phyloP scores from a whole-genome alignment of 2,113 vertebrate species.

The Epinephelus moara region DNA sequence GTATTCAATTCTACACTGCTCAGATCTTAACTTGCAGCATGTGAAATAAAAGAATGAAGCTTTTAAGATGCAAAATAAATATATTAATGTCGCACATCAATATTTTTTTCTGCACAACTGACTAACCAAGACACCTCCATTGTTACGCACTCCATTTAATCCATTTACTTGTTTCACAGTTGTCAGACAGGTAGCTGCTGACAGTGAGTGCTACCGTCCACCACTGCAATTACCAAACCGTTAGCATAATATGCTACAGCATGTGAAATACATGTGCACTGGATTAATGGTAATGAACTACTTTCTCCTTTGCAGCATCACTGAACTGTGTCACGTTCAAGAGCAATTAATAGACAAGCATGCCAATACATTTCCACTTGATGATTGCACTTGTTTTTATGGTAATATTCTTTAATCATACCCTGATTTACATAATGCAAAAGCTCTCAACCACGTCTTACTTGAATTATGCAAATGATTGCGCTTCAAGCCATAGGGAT shows the following conservation, averaged over 20 bases:
- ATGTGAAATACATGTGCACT: constrained; percentile 28
- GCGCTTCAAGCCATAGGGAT: constrained; percentile 29
- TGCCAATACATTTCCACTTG: constrained; percentile 49
- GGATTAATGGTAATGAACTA: constrained; percentile 27
- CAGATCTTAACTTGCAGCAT: not conserved
- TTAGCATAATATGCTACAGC: not conserved
- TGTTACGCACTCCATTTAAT: constrained; percentile 6
- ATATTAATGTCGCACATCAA: not conserved
- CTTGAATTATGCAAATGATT: constrained; percentile 63
- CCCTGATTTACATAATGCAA: constrained; percentile 68
- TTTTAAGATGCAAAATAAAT: not conserved
- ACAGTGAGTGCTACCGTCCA: not conserved
- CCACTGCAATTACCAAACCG: constrained; percentile 4
- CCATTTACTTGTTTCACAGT: not conserved
- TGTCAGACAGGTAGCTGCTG: constrained; percentile 4
- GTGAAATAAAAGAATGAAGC: not conserved
- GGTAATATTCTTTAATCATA: constrained; percentile 62
- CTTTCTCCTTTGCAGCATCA: constrained; percentile 22
- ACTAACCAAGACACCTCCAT: not conserved
- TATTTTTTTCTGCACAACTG: not conserved
- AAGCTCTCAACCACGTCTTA: constrained; percentile 49
- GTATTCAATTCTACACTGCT: not conserved
- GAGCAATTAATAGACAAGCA: constrained; percentile 41
- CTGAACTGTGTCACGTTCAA: constrained; percentile 37
- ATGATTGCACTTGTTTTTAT: constrained; percentile 60